Base-by-base conservation (phyloP, 2,888 invertebrate species). In the Polia nebulosa region DNA sequence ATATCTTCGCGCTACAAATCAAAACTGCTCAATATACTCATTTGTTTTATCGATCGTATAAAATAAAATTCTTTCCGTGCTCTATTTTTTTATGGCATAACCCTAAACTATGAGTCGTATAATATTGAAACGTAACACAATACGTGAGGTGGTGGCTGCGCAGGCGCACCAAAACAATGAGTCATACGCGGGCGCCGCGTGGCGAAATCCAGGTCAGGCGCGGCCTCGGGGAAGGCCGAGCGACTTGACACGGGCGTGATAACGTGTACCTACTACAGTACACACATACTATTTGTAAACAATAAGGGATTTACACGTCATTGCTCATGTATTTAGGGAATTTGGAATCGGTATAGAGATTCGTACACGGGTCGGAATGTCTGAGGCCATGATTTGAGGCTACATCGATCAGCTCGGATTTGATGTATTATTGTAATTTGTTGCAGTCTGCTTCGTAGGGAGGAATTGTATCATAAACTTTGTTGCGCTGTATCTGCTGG, bases 211-310 rank as follows among this genome's bases (percentile, higher is more conserved):
- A 92, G 94, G 94, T 93, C 93, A 92, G 86, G 59, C 74, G 82
- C 87, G 92, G 91, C 93, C 93, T 92, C 91, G 92, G 72, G 82
- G 84, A 92, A 94, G 94, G 94, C 88, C 94, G 85, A 78, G 61
- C 78, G 78, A 78, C 84, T 69, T 74, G 72, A 80, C 74, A 82
- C 84, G 76, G 68, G 59, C 59, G 76, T 81, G 79, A 81, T 80
- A 80, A 78, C 72, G 71, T 65, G 60, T 64, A 65, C n/a, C n/a
- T n/a, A n/a, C 66, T 13, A 22, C 45, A 45, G 32, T 80, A 76
- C 66, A 78, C 75, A 70, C 56, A 61, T 49, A 49, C 29, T 80
- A 81, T 83, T 85, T 85, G 85, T 86, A 83, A 84, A 85, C 82
- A 82, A 53, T 57, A 71, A 78, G 69, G 66, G 69, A 59, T 68